Evolutionary conservation across 2,113 vertebrate genomes (phyloP), one percentile per base, ranked within the genome.

Genomic region (Thalassoma bifasciatum): DNA sequence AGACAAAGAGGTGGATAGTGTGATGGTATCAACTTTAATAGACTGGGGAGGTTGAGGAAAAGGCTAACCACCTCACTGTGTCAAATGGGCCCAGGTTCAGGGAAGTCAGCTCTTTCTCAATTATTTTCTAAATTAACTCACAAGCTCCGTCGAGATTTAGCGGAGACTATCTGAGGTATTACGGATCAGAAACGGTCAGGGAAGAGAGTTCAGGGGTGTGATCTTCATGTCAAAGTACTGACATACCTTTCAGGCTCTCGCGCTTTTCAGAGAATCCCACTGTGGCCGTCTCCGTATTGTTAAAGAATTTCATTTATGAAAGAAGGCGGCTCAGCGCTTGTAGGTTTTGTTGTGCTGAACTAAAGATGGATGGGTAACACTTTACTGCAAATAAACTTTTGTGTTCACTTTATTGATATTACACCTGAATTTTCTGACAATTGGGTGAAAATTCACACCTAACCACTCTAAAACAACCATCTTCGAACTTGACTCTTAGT

Each of bases 11-110:
- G 78, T 68, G 86, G 90, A 90, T 88, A 76, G 88, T 85, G 69
- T 60, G 91, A 92, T 91, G 87, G 76, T 90, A 93, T 93, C 90
- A 77, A 61, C 77, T 83, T 81, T 91, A 93, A 92, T 91, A 91
- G 92, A 93, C 87, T 85, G 69, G 81, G 82, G 85, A 86, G 90
- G 88, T 90, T 88, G 88, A 89, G 86, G 79, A 78, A 90, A 88
- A 87, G 91, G 90, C 91, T 86, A 92, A 91, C 90, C 88, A 86
- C 86, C 88, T 90, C 83, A 38, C 82, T 80, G 85, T 81, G 85
- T 89, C 89, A 86, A 85, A 81, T 78, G 77, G 82, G 86, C 75
- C 75, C 63, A 61, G 79, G 91, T 90, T 92, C 86, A 92, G 17
- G 75, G 74, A 79, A 83, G 86, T 77, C 81, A 44, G 66, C 75